Evolutionary conservation across 2,888 invertebrate genomes (phyloP).

Genomic region (Branchipolynoe longqiensis): DNA sequence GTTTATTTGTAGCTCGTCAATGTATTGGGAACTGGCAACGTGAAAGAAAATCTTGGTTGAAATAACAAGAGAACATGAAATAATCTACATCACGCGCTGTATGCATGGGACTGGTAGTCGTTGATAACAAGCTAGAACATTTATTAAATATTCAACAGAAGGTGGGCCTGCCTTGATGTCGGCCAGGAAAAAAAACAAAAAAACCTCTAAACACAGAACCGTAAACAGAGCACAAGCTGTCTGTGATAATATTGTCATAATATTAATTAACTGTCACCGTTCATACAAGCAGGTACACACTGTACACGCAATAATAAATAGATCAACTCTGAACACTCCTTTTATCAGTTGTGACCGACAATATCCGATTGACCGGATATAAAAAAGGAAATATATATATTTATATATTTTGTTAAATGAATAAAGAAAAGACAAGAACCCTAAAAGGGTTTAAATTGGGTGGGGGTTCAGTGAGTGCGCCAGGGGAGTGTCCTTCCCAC

Average conservation of each 20-base stretch:
- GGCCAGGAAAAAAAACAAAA: not conserved
- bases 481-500: too few relatives aligned
- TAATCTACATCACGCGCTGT: too few relatives aligned
- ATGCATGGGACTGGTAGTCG: too few relatives aligned
- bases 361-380: not conserved
- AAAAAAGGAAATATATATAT: not conserved
- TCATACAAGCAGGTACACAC: conserved; percentile 5
- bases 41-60: too few relatives aligned
- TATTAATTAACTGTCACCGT: not conserved
- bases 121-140: conserved; percentile 13
- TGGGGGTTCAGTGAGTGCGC: too few relatives aligned
- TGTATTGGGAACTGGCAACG: too few relatives aligned
- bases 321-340: conserved; percentile 31
- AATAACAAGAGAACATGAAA: too few relatives aligned
- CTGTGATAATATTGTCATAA: not conserved
- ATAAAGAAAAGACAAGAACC: not conserved
- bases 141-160: conserved; percentile 6
- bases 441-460: too few relatives aligned
- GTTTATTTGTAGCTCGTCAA: too few relatives aligned
- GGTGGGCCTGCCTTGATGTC: too few relatives aligned
- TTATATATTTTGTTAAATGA: not conserved
- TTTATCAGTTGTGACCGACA: not conserved
- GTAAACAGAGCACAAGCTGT: not conserved
- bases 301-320: conserved; percentile 47
- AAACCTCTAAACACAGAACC: not conserved